Evolutionary conservation across 2,797 vertebrate genomes (phyloP), one percentile per base, ranked within the genome.

Genomic region (Syngnathus acus): DNA sequence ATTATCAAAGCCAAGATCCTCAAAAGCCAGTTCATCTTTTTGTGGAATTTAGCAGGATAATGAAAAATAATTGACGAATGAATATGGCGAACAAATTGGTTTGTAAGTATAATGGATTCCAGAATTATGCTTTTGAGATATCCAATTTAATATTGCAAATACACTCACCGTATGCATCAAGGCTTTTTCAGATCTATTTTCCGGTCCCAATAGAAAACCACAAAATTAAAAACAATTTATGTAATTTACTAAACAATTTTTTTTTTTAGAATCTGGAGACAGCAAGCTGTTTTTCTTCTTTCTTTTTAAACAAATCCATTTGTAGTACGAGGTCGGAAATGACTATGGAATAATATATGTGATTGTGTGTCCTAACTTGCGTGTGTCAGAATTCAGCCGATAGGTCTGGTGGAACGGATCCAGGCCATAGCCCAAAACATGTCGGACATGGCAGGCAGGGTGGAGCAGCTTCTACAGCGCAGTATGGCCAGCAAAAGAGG

Each of bases 351-450:
- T 57, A 57, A 6, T 16, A 37, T 39, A 19, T 48, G 21, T 40
- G 40, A 47, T 64, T 66, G 9, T 38, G 57, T 2, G 37, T 63
- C 5, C 8, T 42, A 8, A 1, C 6, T 17, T 63, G 26, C 51
- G n/a, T 51, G 38, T 51, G 53, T 65, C 66, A 90, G 89, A 85
- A 84, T 88, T 63, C 93, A 94, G 77, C 93, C 92, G 4, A 80
- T 92, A 0, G 91, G 93, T 13, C 78, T 99, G 45, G 92, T 99
- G 91, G 96, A 98, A 83, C 92, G 92, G 72, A 97, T 98, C 87
- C 95, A 98, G 86, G 94, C 95, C 74, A 97, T 99, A 23, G 96
- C 97, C 66, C 97, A 97, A 85, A 99, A 98, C 5, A 94, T 99
- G 81, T 98, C 96, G 0, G 94, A 97, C 80, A 95, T 97, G 5